phyloP scores from a whole-genome alignment of 2,113 vertebrate species.

The Proterorhinus semilunaris region DNA sequence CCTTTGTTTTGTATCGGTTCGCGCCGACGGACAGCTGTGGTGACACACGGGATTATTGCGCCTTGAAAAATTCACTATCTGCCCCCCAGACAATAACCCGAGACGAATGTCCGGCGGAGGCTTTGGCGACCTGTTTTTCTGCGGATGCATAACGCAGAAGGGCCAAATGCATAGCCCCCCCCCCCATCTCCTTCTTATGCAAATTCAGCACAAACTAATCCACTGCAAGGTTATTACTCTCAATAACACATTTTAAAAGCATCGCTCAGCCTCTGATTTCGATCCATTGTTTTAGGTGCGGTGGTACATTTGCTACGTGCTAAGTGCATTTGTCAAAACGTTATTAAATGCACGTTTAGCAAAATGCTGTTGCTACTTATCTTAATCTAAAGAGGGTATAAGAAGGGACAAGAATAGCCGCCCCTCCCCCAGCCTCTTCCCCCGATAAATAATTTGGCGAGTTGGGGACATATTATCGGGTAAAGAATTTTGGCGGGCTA shows the following conservation, averaged over 20 bases:
- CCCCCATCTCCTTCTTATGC: neutral
- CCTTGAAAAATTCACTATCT: slow-evolving; percentile 30
- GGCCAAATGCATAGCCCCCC: neutral
- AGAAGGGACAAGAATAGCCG: slow-evolving; percentile 16
- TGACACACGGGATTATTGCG: slow-evolving; percentile 47
- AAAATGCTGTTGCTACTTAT: neutral
- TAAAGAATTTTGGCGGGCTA: neutral
- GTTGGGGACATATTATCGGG: slow-evolving; percentile 3
- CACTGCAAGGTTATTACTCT: neutral
- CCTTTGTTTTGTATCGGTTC: slow-evolving; percentile 74
- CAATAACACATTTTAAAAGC: neutral
- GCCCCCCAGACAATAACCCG: neutral
- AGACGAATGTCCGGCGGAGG: neutral
- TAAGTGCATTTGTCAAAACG: too few relatives aligned
- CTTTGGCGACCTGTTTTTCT: neutral
- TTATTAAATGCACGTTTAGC: neutral
- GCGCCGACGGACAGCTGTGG: slow-evolving; percentile 66
- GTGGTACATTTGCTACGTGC: too few relatives aligned
- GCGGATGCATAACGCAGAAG: neutral
- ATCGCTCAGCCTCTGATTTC: neutral
- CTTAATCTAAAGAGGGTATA: slow-evolving; percentile 10
- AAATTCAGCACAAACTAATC: slow-evolving; percentile 3
- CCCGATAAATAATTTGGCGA: slow-evolving; percentile 25
- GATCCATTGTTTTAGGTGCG: too few relatives aligned
- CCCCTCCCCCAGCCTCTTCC: slow-evolving; percentile 53